Evolutionary conservation across 2,113 vertebrate species (phyloP), one percentile per base, ranked within the genome.

Genomic region (Archilochus colubris): DNA sequence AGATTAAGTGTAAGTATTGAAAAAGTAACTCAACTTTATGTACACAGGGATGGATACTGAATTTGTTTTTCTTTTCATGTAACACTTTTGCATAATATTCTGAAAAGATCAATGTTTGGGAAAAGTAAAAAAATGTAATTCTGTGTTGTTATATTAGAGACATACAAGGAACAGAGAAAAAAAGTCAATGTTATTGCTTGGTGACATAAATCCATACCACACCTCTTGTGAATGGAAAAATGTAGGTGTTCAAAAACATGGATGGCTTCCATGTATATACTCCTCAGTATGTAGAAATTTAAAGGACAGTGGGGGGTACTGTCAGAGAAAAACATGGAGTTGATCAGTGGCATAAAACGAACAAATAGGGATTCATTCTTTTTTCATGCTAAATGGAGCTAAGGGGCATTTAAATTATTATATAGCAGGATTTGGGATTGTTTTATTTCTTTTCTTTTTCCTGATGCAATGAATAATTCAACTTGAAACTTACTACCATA

Each of bases 221-320:
- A 36, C 7, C 19, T 84, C 11, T n/a, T 44, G 22, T 54, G 19
- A 84, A 36, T 46, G 22, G 55, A 83, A 64, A 30, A 54, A 27
- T 1, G 0, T 53, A n/a, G 28, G 53, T 69, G 23, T 22, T 73
- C 28, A 57, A 58, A 43, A 53, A 22, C 0, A 0, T 73, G 25
- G 17, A 58, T 74, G 30, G 21, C 8, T 81, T 76, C 57, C 25
- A 10, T 3, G 4, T 59, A 30, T 43, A 33, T 33, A 33, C 33
- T 33, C 33, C 33, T 33, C 33, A 89, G 8, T 59, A 9, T 28
- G 84, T 91, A 84, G 2, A 70, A 66, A 77, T 74, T 38, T 3
- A 63, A 70, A 58, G 85, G 22, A 15, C 59, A 3, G 7, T 17
- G 51, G 31, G 9, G 23, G 14, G 14, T 84, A 17, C 54, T 86